Percentiles rank a stretch among this genome's conserved stretches.
These are phyloP conservation scores for Mus spicilegus DNA, from an alignment of 2,113 vertebrate genomes.

Conservation along the genomic window DNA sequence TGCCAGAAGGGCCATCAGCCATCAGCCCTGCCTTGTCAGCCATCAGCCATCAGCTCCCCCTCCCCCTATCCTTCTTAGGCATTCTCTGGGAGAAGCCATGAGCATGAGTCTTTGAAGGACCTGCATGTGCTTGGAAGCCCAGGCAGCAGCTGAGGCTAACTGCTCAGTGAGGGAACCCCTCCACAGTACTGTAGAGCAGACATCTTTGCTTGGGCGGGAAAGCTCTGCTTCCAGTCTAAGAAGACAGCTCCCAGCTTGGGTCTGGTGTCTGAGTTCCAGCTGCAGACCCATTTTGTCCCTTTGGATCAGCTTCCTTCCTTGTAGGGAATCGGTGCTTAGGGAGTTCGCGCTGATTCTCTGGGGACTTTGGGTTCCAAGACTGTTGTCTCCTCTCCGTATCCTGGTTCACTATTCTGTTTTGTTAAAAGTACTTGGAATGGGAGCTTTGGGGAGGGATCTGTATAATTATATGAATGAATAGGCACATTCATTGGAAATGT, in stretches of 20 bases:
- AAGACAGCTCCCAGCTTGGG: background rate
- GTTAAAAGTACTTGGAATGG: conserved; percentile 70
- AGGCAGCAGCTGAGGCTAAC: conserved; percentile 43
- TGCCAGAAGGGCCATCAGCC: no score
- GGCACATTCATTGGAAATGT: conserved; percentile 67
- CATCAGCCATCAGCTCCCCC: background rate
- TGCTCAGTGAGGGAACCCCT: background rate
- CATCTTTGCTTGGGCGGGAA: background rate
- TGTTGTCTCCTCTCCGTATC: conserved; percentile 42
- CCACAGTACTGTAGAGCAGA: background rate
- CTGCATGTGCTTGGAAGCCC: background rate
- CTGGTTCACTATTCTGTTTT: conserved; percentile 67
- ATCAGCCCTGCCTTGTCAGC: background rate
- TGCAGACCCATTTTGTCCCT: background rate
- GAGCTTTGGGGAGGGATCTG: conserved; percentile 48
- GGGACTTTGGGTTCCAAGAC: conserved; percentile 32
- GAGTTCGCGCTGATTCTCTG: background rate
- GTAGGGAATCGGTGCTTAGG: background rate
- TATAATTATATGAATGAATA: conserved; percentile 75
- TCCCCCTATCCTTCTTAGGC: background rate
- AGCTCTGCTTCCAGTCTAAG: background rate
- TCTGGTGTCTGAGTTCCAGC: background rate
- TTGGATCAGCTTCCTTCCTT: background rate
- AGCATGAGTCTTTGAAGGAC: background rate
- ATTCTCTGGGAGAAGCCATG: background rate